Conservation (phyloP, 2,888 invertebrate genomes). For the Andrena flavipes region DNA sequence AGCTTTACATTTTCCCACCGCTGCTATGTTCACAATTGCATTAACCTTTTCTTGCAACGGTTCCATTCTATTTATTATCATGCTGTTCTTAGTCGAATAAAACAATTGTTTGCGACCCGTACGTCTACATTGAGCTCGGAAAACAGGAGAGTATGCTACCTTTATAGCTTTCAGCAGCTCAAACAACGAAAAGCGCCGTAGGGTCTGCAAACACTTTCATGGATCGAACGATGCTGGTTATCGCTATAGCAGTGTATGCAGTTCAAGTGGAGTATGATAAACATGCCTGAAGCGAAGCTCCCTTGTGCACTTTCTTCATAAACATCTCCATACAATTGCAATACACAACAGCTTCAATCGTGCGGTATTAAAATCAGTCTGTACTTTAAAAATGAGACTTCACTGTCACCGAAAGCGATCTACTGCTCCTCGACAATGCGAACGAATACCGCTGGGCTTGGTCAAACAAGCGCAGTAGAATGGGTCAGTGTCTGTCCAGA, state of each 20-base stretch:
- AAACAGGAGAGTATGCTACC: background rate
- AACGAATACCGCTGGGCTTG: background rate
- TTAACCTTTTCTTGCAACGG: slow-evolving; percentile 2
- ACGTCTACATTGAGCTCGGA: background rate
- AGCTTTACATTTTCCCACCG: background rate
- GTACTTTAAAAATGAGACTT: background rate
- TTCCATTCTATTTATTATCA: too few relatives aligned
- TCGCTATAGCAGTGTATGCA: background rate
- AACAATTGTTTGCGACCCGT: background rate
- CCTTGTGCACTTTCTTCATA: background rate
- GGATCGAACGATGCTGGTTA: background rate
- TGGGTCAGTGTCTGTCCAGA: background rate
- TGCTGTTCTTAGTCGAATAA: background rate
- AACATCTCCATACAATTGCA: background rate
- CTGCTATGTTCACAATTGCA: background rate
- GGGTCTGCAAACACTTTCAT: background rate
- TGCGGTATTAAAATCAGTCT: background rate
- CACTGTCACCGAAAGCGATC: background rate
- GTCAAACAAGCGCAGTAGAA: slow-evolving; percentile 17
- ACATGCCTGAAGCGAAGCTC: background rate
- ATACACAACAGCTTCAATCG: background rate
- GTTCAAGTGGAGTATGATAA: background rate
- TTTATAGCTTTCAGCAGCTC: background rate
- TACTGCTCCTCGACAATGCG: background rate
- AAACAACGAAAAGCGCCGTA: background rate